A percentile compares a stretch with the other conserved stretches of the same genome.
Evolutionary conservation across 2,888 invertebrate genomes (phyloP).

Genomic region (Cabera pusaria): DNA sequence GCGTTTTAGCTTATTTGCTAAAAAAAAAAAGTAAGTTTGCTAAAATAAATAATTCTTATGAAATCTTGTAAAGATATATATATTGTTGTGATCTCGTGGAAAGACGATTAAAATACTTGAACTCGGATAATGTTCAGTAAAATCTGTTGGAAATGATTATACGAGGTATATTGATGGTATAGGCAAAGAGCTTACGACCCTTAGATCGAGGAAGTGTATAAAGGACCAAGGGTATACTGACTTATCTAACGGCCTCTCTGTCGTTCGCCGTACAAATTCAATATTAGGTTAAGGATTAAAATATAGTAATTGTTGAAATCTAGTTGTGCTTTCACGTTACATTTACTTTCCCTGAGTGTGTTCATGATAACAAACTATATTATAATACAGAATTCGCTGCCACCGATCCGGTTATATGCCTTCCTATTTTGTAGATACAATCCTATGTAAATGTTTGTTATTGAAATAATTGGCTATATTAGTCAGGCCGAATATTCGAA

Average conservation of each 20-base stretch:
- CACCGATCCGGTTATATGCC: too few species aligned
- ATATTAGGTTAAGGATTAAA: conserved; percentile 1
- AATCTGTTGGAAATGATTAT: background rate
- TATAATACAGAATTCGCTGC: too few species aligned
- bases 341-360: background rate
- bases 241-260: conserved; percentile 3
- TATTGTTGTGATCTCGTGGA: conserved; percentile 6
- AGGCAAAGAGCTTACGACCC: conserved; percentile 10
- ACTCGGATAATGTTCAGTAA: background rate
- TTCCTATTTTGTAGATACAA: too few species aligned
- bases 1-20: too few species aligned
- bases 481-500: too few species aligned
- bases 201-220: conserved; percentile 2
- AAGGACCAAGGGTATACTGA: conserved; percentile 15
- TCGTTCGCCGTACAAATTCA: conserved; percentile 7
- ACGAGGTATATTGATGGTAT: background rate
- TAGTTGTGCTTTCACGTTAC: conserved; percentile 6
- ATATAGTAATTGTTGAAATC: conserved; percentile 3
- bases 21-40: too few species aligned
- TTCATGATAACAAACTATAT: too few species aligned
- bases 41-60: too few species aligned
- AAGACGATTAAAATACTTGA: background rate
- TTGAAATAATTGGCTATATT: too few species aligned
- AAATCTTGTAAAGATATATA: conserved; percentile 5
- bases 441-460: too few species aligned